Evolutionary conservation across 2,113 vertebrate genomes (phyloP), one percentile per base, ranked within the genome.

Genomic region (Herpailurus yagouaroundi): DNA sequence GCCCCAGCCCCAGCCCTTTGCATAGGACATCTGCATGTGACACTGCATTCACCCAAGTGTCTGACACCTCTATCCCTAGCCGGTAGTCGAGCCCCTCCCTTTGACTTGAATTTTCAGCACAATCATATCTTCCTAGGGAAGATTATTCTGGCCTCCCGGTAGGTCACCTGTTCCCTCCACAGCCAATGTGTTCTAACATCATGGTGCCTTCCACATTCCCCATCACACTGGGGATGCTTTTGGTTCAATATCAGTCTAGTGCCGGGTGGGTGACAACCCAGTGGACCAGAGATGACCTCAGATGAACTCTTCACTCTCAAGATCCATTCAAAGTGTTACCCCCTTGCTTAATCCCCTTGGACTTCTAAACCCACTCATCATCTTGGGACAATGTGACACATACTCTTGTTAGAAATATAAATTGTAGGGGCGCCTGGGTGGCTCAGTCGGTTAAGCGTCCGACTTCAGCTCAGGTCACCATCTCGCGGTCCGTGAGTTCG

Each of bases 131-230:
- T 57, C 57, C 23, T 23, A 48, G 8, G 29, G 33, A 57, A 91
- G 31, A 3, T 29, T 25, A 48, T 50, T 77, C 31, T 71, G 50
- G 25, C 19, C 7, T 19, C 6, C 3, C 2, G n/a, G 27, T n/a
- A 45, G 25, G 60, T 41, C 11, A 3, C 7, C 1, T 23, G 21
- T 15, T 50, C 0, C 8, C 8, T 7, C 18, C 16, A 5, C 8
- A 11, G 27, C 14, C 55, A 45, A 45, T 45, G 8, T 1, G 8
- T 45, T 45, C 45, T 45, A 45, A 45, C 1, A 29, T n/a, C 41
- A 38, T 12, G 52, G n/a, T 31, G 0, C 68, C 16, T 25, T 66
- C 69, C 38, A 4, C 10, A 36, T 27, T 68, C 31, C 29, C 63
- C 33, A 25, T 73, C 21, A 41, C 9, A 7, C 9, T 31, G 60